phyloP scores from a whole-genome alignment of 2,113 vertebrate species.

The Ciconia stormi region DNA sequence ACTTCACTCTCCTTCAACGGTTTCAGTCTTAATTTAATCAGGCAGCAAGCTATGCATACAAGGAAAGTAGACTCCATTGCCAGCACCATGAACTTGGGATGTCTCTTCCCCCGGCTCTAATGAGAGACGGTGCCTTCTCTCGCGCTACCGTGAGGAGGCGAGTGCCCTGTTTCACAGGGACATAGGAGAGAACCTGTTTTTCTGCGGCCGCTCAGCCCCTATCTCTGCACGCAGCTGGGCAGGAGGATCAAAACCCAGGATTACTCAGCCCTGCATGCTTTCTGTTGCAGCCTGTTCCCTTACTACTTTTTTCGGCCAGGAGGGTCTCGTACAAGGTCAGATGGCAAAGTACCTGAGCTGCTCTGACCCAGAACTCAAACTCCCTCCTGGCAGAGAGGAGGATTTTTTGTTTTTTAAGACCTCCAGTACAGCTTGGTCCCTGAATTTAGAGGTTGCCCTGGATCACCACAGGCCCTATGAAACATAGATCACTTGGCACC shows the following conservation, averaged over 20 bases:
- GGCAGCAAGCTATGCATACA: not conserved
- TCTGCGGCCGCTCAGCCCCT: fast-evolving
- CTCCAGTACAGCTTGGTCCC: not conserved
- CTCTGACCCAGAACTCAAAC: not conserved
- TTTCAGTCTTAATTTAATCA: not conserved
- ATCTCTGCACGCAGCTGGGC: fast-evolving
- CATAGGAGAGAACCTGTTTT: not conserved
- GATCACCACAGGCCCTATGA: not conserved
- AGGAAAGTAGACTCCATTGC: not conserved
- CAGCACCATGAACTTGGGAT: not conserved
- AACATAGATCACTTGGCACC: not conserved
- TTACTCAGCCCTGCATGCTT: not conserved
- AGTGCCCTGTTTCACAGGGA: not conserved
- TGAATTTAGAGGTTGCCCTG: not conserved
- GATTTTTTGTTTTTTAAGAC: not conserved
- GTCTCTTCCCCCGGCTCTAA: not conserved
- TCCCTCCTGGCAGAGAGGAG: not conserved
- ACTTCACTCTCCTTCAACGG: not conserved
- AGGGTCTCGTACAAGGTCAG: not conserved
- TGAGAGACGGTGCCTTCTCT: not conserved
- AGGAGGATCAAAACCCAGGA: not conserved
- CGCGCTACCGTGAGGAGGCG: not conserved
- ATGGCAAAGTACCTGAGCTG: not conserved
- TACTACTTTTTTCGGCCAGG: not conserved
- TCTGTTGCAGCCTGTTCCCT: not conserved